These are phyloP conservation scores for Teleiodes luculella DNA, from an alignment of 2,888 invertebrate species.

Conservation along the genomic window DNA sequence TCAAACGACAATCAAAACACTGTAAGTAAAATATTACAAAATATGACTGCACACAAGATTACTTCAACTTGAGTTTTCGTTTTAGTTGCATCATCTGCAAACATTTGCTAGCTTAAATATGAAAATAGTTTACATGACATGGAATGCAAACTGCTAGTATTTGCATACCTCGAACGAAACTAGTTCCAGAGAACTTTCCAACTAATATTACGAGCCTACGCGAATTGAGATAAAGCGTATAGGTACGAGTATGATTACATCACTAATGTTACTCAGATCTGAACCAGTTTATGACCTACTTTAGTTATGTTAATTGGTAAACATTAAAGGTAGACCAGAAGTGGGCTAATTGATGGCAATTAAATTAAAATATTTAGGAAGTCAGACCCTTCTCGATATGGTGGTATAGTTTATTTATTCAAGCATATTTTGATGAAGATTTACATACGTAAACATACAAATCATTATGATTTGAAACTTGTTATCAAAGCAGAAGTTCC, in stretches of 20 bases:
- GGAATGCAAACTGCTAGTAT: constrained; percentile 21
- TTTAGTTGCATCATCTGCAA: background rate
- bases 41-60: background rate
- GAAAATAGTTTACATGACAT: constrained; percentile 24
- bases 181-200: constrained; percentile 38
- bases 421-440: no score
- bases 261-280: constrained; percentile 17
- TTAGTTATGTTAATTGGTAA: background rate
- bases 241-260: constrained; percentile 27
- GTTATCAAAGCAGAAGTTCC: no score
- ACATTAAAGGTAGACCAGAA: background rate
- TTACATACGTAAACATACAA: no score
- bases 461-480: no score
- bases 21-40: background rate
- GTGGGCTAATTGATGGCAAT: no score
- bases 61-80: background rate
- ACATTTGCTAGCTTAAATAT: constrained; percentile 15
- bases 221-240: constrained; percentile 10
- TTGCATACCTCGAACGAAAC: constrained; percentile 26
- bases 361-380: no score
- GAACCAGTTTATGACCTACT: constrained; percentile 44
- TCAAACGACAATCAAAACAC: no score
- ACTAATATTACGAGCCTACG: constrained; percentile 22
- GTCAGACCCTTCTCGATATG: no score
- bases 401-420: no score